A percentile compares a stretch with the other conserved stretches of the same genome.
Evolutionary conservation across 2,113 vertebrate species (phyloP).

Genomic region (Limnothrissa miodon): DNA sequence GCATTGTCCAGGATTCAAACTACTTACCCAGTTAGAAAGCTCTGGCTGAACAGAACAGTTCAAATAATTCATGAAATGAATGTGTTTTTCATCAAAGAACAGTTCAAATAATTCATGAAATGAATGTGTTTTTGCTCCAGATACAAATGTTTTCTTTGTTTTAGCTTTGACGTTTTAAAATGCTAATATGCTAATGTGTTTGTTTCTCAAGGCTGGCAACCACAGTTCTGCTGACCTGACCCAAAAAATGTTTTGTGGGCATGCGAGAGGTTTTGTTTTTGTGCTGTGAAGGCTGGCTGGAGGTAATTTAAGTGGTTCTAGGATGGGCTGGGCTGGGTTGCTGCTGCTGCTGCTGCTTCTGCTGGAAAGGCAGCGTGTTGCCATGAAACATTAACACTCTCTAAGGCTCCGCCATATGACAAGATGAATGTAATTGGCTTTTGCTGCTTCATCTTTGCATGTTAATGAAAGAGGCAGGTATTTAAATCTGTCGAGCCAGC

Average conservation of each 20-base stretch:
- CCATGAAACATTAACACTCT: slow-evolving; percentile 77
- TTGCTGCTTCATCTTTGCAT: slow-evolving; percentile 75
- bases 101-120: background rate
- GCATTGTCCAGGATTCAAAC: background rate
- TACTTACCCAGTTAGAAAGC: background rate
- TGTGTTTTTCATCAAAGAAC: no score
- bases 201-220: background rate
- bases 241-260: slow-evolving; percentile 57
- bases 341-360: slow-evolving; percentile 60
- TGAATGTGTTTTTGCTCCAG: background rate
- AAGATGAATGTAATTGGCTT: slow-evolving; percentile 79
- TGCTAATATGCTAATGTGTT: background rate
- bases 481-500: slow-evolving; percentile 68
- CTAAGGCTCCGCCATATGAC: slow-evolving; percentile 70
- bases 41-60: background rate
- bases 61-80: background rate
- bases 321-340: slow-evolving; percentile 54
- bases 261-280: slow-evolving; percentile 56
- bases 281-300: background rate
- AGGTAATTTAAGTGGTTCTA: no score
- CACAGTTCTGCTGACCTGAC: slow-evolving; percentile 57
- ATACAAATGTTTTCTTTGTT: background rate
- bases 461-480: slow-evolving; percentile 76
- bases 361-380: slow-evolving; percentile 59
- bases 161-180: background rate